These are phyloP conservation scores for Drosophila parthenogenetica DNA, from an alignment of 2,888 invertebrate species.

Conservation along the genomic window DNA sequence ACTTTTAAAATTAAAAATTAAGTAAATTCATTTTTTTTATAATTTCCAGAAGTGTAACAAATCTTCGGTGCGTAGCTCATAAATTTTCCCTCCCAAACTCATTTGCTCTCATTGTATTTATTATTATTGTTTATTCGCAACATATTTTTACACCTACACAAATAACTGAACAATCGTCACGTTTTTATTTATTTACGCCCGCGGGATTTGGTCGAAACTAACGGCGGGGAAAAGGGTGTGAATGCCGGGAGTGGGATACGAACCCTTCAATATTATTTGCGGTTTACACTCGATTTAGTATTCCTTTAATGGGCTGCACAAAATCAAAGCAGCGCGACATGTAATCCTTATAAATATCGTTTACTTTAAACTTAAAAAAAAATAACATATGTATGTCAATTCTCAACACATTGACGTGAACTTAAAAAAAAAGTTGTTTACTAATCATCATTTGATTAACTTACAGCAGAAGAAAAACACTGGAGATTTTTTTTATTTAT, in stretches of 20 bases:
- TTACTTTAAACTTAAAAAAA: background rate
- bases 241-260: background rate
- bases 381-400: background rate
- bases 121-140: constrained; percentile 69
- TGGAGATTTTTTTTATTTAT: constrained; percentile 8
- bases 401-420: constrained; percentile 14
- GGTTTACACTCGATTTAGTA: constrained; percentile 35
- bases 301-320: constrained; percentile 46
- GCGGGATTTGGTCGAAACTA: constrained; percentile 44
- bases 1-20: too few species aligned
- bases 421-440: constrained; percentile 6
- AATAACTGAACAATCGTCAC: constrained; percentile 80
- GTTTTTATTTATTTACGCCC: constrained; percentile 70
- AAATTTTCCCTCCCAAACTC: constrained; percentile 46
- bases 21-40: too few species aligned
- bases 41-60: background rate
- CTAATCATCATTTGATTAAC: constrained; percentile 9
- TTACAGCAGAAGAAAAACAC: constrained; percentile 43
- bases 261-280: constrained; percentile 46
- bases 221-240: background rate
- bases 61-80: too few species aligned
- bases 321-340: constrained; percentile 13
- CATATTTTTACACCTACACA: constrained; percentile 84
- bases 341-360: background rate
- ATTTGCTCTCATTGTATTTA: constrained; percentile 62